phyloP scores from a whole-genome alignment of 2,797 vertebrate genomes.

The Eulemur rubriventer region DNA sequence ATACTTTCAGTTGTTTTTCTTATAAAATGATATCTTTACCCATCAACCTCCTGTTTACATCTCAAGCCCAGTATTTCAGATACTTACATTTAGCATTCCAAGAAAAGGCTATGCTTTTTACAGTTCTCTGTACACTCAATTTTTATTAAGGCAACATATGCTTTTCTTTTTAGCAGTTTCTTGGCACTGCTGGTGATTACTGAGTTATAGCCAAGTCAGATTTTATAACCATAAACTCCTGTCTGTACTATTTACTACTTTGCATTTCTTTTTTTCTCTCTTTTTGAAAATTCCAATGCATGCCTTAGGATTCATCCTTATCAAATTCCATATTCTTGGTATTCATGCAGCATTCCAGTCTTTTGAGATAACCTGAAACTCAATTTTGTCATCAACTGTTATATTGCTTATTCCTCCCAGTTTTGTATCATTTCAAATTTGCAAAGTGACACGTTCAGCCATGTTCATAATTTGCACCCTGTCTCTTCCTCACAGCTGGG shows the following conservation, averaged over 20 bases:
- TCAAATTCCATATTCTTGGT: constrained; percentile 42
- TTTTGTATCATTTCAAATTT: constrained; percentile 61
- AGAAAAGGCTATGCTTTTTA: background rate
- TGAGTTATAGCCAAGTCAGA: constrained; percentile 26
- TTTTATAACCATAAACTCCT: constrained; percentile 1
- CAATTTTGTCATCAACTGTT: constrained; percentile 52
- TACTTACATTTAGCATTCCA: background rate
- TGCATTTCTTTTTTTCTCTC: background rate
- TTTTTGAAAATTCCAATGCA: background rate
- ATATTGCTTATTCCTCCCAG: constrained; percentile 29
- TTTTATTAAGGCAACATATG: background rate
- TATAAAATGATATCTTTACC: background rate
- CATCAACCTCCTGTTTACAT: background rate
- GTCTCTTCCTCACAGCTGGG: constrained; percentile 9
- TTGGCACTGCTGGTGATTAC: background rate
- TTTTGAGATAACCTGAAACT: constrained; percentile 56
- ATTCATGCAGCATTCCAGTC: constrained; percentile 38
- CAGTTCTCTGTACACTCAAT: background rate
- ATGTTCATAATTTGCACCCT: background rate
- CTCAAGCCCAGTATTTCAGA: background rate
- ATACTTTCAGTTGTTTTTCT: background rate
- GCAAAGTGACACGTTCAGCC: background rate
- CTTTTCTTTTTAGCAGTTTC: background rate
- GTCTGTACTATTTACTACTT: background rate
- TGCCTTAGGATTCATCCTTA: constrained; percentile 39